Conservation (phyloP, 2,888 invertebrate species). For the Orgyia antiqua region DNA sequence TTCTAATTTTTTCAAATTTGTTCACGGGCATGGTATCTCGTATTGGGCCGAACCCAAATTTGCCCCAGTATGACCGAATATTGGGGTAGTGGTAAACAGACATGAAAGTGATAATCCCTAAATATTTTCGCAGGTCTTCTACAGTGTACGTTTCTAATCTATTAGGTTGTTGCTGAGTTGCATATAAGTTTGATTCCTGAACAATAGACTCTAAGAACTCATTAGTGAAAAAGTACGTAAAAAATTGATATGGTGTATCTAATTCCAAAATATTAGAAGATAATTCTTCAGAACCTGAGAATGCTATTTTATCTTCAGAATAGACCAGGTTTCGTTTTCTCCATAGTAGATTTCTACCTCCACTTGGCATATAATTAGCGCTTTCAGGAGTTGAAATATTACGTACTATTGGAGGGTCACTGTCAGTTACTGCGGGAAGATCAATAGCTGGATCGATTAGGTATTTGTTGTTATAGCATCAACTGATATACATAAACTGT, state of each 20-base stretch:
- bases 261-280: not conserved
- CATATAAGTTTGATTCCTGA: conserved; percentile 13
- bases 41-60: conserved; percentile 1
- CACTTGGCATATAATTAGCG: too few species aligned
- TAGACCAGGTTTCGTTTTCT: not conserved
- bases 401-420: too few species aligned
- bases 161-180: conserved; percentile 13
- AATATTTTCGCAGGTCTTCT: conserved; percentile 4
- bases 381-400: too few species aligned
- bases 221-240: not conserved
- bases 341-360: not conserved
- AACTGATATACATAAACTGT: too few species aligned
- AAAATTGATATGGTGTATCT: not conserved
- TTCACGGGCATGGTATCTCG: not conserved
- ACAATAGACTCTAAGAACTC: conserved; percentile 1
- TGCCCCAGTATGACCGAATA: conserved; percentile 8
- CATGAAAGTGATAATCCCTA: conserved; percentile 12
- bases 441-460: too few species aligned
- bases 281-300: not conserved
- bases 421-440: too few species aligned
- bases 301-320: not conserved
- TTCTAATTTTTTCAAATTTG: too few species aligned
- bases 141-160: conserved; percentile 7
- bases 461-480: too few species aligned
- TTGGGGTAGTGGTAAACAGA: too few species aligned